phyloP scores from a whole-genome alignment of 2,888 invertebrate genomes.

The Leptinotarsa haldemani region DNA sequence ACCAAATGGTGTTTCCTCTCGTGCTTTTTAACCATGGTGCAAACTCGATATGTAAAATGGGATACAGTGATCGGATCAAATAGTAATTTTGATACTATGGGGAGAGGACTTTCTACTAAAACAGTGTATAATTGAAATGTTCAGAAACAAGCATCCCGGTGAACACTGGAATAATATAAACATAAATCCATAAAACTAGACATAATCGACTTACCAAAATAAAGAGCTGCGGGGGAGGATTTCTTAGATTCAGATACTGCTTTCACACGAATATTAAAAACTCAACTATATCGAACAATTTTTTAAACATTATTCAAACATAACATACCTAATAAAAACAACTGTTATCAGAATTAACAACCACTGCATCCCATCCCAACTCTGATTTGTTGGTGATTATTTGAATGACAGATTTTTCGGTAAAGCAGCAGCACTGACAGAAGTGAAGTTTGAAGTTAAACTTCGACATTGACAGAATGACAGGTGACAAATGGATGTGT shows the following conservation, averaged over 20 bases:
- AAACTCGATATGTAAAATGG: background rate
- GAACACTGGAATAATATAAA: background rate
- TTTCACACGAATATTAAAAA: background rate
- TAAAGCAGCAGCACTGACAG: background rate
- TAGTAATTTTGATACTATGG: background rate
- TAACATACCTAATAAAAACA: slow-evolving; percentile 15
- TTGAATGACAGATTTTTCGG: slow-evolving; percentile 16
- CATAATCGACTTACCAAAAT: background rate
- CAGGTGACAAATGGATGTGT: too few species aligned
- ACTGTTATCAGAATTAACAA: background rate
- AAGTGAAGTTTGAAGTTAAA: too few species aligned
- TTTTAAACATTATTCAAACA: slow-evolving; percentile 17
- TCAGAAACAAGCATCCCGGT: background rate
- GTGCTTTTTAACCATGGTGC: background rate
- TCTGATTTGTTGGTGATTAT: background rate
- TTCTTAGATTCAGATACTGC: background rate
- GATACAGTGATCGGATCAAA: background rate
- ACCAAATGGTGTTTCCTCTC: too few species aligned
- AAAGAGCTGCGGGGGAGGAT: slow-evolving; percentile 4
- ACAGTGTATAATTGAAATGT: background rate
- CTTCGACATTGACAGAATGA: too few species aligned
- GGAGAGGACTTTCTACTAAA: background rate
- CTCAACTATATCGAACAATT: background rate
- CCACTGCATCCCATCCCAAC: background rate
- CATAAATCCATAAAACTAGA: slow-evolving; percentile 11